Evolutionary conservation across 2,113 vertebrate genomes (phyloP), one percentile per base, ranked within the genome.

Genomic region (Tetraodon nigroviridis): DNA sequence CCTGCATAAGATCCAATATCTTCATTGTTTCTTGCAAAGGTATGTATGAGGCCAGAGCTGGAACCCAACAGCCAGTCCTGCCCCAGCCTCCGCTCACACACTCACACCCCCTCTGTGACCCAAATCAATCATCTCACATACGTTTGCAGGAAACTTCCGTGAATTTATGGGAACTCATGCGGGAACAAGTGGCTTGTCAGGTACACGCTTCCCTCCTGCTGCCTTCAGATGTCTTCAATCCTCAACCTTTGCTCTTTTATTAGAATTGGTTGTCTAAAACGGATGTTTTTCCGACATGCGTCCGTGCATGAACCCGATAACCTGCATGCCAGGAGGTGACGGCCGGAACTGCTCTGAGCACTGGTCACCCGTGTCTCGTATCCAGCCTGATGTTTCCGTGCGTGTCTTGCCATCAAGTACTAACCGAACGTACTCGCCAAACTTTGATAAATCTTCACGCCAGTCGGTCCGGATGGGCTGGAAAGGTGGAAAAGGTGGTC

Each of bases 121-220:
- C 71, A 81, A 86, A 86, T 90, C 69, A 90, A 89, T 86, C 79
- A 85, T 88, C 74, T 89, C 48, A 63, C 88, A 85, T 86, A 90
- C 90, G 57, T 90, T 91, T 90, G 85, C 89, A 90, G 90, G 90
- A 89, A 91, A 90, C 87, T 82, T 90, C 90, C 85, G 75, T 90
- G 89, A 90, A 87, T 90, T 89, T 92, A 89, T 89, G 86, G 88
- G 84, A 90, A 86, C 86, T 89, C 87, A 88, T 88, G 87, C 87
- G 82, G 89, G 85, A 84, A 89, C 86, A 77, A 89, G 87, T 84
- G 88, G 80, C 87, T 79, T 87, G 84, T 87, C 90, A 92, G 89
- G 89, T 91, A 90, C 58, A 82, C 72, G 76, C 86, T 65, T 88
- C 88, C 71, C 75, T 83, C 62, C 69, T 70, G 56, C 80, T 84